Conservation (phyloP, 2,888 invertebrate species). For the Aphodius granarius region DNA sequence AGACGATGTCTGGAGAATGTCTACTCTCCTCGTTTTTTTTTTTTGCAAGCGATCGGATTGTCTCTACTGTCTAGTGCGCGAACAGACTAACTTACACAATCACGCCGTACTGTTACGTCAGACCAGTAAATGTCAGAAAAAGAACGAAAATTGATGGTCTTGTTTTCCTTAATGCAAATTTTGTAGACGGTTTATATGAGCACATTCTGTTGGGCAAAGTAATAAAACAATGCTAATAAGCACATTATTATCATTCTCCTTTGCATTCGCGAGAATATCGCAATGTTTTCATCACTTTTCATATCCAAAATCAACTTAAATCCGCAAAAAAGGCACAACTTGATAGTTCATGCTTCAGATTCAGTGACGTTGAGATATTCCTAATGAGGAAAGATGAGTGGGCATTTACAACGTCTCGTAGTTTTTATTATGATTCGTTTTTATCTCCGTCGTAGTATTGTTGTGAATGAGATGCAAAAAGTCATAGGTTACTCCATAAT, state of each 20-base stretch:
- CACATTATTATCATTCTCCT: too few relatives aligned
- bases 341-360: too few relatives aligned
- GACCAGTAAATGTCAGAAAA: not conserved
- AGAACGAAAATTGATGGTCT: not conserved
- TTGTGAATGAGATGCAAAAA: not conserved
- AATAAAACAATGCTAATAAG: too few relatives aligned
- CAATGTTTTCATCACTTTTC: too few relatives aligned
- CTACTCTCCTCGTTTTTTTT: not conserved
- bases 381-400: not conserved
- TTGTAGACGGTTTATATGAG: not conserved
- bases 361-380: not conserved
- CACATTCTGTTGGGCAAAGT: too few relatives aligned
- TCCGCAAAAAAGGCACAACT: too few relatives aligned
- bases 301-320: too few relatives aligned
- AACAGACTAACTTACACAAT: not conserved
- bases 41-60: not conserved
- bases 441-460: not conserved
- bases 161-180: not conserved
- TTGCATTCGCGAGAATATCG: too few relatives aligned
- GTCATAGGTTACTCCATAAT: not conserved
- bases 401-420: not conserved
- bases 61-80: not conserved
- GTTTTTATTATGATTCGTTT: not conserved
- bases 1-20: not conserved
- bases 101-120: not conserved